Evolutionary conservation across 2,888 invertebrate species (phyloP).

Genomic region (Dasypolia templi): DNA sequence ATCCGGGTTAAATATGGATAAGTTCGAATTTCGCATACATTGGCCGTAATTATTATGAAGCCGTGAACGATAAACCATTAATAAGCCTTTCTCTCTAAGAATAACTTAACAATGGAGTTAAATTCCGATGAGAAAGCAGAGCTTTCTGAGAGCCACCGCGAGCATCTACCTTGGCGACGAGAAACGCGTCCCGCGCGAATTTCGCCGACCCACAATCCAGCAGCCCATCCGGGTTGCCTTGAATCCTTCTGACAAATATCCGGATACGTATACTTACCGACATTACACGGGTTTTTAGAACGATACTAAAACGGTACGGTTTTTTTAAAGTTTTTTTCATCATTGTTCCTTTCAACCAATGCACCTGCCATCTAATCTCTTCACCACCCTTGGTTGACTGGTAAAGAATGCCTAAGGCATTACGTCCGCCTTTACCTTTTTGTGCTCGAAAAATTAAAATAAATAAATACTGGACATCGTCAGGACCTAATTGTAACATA

Average conservation of each 20-base stretch:
- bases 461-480: constrained; percentile 31
- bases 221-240: constrained; percentile 72
- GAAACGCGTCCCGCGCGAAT: constrained; percentile 77
- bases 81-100: constrained; percentile 73
- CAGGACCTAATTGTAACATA: constrained; percentile 37
- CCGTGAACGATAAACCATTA: constrained; percentile 57
- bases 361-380: too few species aligned
- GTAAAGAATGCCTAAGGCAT: too few species aligned
- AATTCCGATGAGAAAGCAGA: constrained; percentile 79
- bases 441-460: too few species aligned
- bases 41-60: constrained; percentile 51
- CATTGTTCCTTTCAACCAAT: too few species aligned
- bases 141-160: constrained; percentile 72
- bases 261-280: constrained; percentile 70
- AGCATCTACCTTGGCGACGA: constrained; percentile 70
- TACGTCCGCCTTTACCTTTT: too few species aligned
- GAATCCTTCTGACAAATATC: constrained; percentile 72
- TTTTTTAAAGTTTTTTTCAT: too few species aligned
- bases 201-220: constrained; percentile 81
- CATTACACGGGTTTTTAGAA: constrained; percentile 33
- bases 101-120: constrained; percentile 77
- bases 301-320: too few species aligned
- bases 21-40: constrained; percentile 50
- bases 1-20: constrained; percentile 61
- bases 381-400: too few species aligned